Evolutionary conservation across 2,888 invertebrate genomes (phyloP).

Genomic region (Dynastes grantii): DNA sequence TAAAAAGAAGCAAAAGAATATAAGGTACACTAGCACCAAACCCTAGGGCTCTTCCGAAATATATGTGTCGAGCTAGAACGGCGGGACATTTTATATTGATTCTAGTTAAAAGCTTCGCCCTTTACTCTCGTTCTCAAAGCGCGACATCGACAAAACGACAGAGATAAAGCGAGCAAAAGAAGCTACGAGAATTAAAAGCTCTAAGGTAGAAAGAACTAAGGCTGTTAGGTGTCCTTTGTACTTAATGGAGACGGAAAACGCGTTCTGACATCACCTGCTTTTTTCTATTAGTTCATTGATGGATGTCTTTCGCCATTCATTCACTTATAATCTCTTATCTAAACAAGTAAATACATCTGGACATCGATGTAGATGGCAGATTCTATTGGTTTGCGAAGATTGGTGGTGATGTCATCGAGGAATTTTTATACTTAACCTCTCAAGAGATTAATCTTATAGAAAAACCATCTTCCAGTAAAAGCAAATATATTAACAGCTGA

Average conservation of each 20-base stretch:
- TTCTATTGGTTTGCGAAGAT: slow-evolving; percentile 8
- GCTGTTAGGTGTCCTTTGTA: slow-evolving; percentile 62
- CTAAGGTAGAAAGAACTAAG: slow-evolving; percentile 43
- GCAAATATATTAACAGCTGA: background rate
- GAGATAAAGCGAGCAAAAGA: slow-evolving; percentile 20
- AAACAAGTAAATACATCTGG: slow-evolving; percentile 27
- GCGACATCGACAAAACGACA: background rate
- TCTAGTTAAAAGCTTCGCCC: slow-evolving; percentile 68
- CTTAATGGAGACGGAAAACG: slow-evolving; percentile 61
- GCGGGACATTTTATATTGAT: slow-evolving; percentile 67
- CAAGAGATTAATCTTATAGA: background rate
- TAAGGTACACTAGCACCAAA: background rate
- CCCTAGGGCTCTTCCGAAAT: background rate
- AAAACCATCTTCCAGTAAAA: background rate
- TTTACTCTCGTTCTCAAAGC: slow-evolving; percentile 51
- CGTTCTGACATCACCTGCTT: slow-evolving; percentile 62
- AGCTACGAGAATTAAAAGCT: slow-evolving; percentile 46
- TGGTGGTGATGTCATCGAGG: background rate
- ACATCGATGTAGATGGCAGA: slow-evolving; percentile 12
- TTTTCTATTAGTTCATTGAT: slow-evolving; percentile 58
- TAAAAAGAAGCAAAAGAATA: slow-evolving; percentile 11
- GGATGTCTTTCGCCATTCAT: slow-evolving; percentile 55
- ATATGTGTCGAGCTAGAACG: slow-evolving; percentile 8
- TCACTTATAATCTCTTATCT: slow-evolving; percentile 28
- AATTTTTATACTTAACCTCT: background rate